A percentile compares a stretch with the other conserved stretches of the same genome.
Conservation (phyloP, 2,797 vertebrate genomes). For the Alauda arvensis region DNA sequence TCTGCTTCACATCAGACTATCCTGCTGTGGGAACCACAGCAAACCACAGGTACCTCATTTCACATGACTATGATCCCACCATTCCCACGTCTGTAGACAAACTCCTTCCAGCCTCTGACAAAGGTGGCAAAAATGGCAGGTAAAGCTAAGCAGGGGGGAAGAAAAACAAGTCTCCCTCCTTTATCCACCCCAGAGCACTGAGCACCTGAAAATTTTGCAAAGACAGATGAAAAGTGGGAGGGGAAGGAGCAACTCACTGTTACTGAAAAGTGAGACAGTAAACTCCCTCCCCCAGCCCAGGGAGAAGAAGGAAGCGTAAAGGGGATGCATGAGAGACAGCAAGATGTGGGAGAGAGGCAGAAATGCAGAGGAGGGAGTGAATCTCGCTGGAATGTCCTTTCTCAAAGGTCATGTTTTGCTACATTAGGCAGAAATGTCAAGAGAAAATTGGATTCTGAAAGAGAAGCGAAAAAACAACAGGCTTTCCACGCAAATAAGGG, state of each 20-base stretch:
- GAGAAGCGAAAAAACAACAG: constrained; percentile 71
- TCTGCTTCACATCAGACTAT: neutral
- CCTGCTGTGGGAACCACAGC: neutral
- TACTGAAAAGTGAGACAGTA: constrained; percentile 27
- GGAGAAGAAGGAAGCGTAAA: constrained; percentile 16
- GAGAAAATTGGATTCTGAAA: constrained; percentile 87
- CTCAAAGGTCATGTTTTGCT: constrained; percentile 88
- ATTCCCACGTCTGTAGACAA: neutral
- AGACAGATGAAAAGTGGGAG: constrained; percentile 57
- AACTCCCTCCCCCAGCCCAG: constrained; percentile 22
- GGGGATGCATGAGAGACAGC: constrained; percentile 36
- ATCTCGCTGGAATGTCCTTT: constrained; percentile 77
- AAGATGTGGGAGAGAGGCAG: constrained; percentile 36
- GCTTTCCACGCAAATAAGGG: constrained; percentile 72
- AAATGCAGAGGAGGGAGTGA: constrained; percentile 55
- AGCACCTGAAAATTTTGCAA: constrained; percentile 39
- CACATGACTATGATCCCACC: constrained; percentile 12
- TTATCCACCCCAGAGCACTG: neutral
- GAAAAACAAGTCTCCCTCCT: neutral
- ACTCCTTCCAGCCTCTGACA: neutral
- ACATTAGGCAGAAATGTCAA: constrained; percentile 89
- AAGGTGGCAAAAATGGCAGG: constrained; percentile 7
- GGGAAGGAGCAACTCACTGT: constrained; percentile 30
- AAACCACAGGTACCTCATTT: constrained; percentile 32
- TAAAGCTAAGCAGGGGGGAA: neutral